These are phyloP conservation scores for Muntiacus muntjak DNA, from an alignment of 2,113 vertebrate species.

Conservation along the genomic window DNA sequence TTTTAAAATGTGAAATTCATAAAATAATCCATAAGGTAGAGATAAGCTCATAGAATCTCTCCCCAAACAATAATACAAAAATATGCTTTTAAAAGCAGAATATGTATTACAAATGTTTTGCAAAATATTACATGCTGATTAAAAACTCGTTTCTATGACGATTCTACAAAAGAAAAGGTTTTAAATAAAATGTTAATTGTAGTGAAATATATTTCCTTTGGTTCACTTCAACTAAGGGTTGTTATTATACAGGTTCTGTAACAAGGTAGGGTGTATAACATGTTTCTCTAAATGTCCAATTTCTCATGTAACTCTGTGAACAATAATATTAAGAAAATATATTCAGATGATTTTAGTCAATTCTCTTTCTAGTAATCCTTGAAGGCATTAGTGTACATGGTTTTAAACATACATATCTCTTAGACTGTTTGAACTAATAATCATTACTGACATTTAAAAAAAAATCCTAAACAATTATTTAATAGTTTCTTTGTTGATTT, in stretches of 20 bases:
- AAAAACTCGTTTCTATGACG: neutral
- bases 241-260: neutral
- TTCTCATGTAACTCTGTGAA: neutral
- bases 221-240: neutral
- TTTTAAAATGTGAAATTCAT: neutral
- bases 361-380: neutral
- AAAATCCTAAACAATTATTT: neutral
- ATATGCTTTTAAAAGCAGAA: neutral
- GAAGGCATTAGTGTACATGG: neutral
- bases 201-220: neutral
- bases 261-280: neutral
- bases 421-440: neutral
- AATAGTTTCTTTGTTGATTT: neutral
- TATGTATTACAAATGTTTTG: neutral
- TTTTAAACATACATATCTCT: neutral
- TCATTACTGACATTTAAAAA: neutral
- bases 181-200: neutral
- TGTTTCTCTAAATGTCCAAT: neutral
- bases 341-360: neutral
- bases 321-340: neutral
- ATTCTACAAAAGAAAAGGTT: neutral
- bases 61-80: neutral
- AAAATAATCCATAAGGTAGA: neutral
- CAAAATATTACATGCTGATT: neutral
- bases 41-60: neutral